These are phyloP conservation scores for Lasioglossum villosulum DNA, from an alignment of 2,888 invertebrate species.

Conservation along the genomic window DNA sequence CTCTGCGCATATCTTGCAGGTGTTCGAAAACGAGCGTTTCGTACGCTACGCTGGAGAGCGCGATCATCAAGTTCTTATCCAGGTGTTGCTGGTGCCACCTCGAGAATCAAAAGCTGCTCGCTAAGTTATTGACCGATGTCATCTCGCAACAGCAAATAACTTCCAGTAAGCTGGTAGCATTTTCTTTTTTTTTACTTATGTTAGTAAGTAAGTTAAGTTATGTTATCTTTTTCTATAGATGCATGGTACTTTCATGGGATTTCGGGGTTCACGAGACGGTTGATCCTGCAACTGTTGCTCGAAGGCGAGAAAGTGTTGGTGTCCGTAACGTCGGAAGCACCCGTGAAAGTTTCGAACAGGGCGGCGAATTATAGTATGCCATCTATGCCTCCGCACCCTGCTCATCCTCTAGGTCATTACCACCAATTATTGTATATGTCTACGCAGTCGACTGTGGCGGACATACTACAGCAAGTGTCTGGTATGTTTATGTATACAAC, in stretches of 20 bases:
- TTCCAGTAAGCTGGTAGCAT: constrained; percentile 80
- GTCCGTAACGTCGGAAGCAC: constrained; percentile 86
- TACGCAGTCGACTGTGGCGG: constrained; percentile 90
- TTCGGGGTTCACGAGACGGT: constrained; percentile 94
- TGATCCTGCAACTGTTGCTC: constrained; percentile 93
- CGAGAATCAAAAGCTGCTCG: constrained; percentile 93
- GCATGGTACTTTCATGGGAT: constrained; percentile 87
- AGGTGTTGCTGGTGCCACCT: constrained; percentile 94
- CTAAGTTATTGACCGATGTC: constrained; percentile 91
- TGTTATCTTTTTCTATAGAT: constrained; percentile 72
- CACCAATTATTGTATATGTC: constrained; percentile 91
- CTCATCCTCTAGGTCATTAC: constrained; percentile 90
- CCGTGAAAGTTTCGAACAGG: constrained; percentile 79
- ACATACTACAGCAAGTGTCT: constrained; percentile 88
- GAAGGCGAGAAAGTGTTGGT: constrained; percentile 94
- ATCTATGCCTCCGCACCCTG: constrained; percentile 87
- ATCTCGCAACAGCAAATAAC: constrained; percentile 87
- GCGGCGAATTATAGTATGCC: constrained; percentile 76
- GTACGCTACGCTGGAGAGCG: constrained; percentile 87
- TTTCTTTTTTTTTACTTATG: background rate
- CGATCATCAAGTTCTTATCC: constrained; percentile 92
- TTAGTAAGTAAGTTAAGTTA: background rate
- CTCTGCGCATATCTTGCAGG: constrained; percentile 44
- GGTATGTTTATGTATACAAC: constrained; percentile 65
- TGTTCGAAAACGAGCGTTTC: constrained; percentile 79